Base-by-base conservation (phyloP, 2,888 invertebrate species). In the Flexamia atlantica region DNA sequence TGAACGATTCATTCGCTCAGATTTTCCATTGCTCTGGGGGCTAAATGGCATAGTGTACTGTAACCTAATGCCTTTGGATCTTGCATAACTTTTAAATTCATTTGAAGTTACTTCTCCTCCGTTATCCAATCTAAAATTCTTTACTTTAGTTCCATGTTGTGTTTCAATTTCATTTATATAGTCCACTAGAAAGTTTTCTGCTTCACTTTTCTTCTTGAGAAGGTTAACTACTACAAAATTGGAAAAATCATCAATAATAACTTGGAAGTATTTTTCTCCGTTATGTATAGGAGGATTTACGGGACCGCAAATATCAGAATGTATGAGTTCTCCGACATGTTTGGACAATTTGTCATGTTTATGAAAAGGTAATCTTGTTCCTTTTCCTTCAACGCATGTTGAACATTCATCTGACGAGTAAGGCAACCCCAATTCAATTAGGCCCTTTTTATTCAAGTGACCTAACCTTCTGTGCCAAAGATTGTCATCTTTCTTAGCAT, bases 181-280 rank as follows among this genome's bases (percentile, higher is more conserved):
- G 7, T 86, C 72, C 82, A 87, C 88, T 30, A 89, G 86, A 36
- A 86, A 23, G n/a, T 81, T n/a, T 9, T 86, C 84, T 3, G 88
- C 87, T 83, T 89, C 88, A n/a, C n/a, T 84, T 83, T 89, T 88
- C 17, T 86, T 84, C 70, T 87, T 86, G 9, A 88, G 50, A 53
- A 88, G 84, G 83, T 87, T 87, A 87, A n/a, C 81, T 25, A 85
- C 57, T 17, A 82, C 42, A 83, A 87, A 87, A 74, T 88, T 87
- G 0, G 88, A 88, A 81, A 82, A 88, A 53, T 88, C 89, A 74
- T 89, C 89, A 23, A 89, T 87, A 28, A 88, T 87, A 12, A 85
- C 83, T 10, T 87, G 85, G 84, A 87, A 87, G 80, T 87, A 87
- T 23, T 83, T 87, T 28, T 86, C 79, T 17, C 85, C 86, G 42